Evolutionary conservation across 2,888 invertebrate genomes (phyloP).

Genomic region (Busseola fusca): DNA sequence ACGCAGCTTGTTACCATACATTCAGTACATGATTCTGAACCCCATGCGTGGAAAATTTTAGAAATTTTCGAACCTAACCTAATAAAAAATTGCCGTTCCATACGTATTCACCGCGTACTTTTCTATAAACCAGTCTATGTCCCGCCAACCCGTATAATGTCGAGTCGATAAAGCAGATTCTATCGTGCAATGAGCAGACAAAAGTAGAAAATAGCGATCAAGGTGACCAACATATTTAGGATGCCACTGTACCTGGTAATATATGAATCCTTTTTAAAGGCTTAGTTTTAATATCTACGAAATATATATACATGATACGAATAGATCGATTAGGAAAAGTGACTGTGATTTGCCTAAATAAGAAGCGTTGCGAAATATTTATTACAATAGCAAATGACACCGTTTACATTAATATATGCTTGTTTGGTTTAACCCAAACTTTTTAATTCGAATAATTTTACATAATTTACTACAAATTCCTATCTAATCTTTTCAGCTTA

Average conservation of each 20-base stretch:
- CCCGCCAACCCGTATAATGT: no score
- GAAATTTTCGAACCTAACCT: no score
- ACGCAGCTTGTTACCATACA: no score
- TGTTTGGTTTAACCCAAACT: background rate
- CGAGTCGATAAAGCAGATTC: no score
- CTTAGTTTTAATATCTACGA: background rate
- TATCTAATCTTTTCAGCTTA: constrained; percentile 83
- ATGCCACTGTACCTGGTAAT: background rate
- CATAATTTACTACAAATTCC: background rate
- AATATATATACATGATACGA: no score
- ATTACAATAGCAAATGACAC: background rate
- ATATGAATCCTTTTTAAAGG: background rate
- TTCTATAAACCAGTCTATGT: no score
- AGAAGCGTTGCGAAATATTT: constrained; percentile 1
- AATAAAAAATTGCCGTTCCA: no score
- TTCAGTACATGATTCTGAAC: no score
- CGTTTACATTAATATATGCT: background rate
- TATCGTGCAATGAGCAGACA: background rate
- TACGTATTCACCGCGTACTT: no score
- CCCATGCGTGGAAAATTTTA: no score
- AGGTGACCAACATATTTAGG: background rate
- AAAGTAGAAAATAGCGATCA: background rate
- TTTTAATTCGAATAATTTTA: background rate
- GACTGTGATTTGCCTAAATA: background rate
- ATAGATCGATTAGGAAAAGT: constrained; percentile 13